These are phyloP conservation scores for Meta bourneti DNA, from an alignment of 2,888 invertebrate species.

Conservation along the genomic window DNA sequence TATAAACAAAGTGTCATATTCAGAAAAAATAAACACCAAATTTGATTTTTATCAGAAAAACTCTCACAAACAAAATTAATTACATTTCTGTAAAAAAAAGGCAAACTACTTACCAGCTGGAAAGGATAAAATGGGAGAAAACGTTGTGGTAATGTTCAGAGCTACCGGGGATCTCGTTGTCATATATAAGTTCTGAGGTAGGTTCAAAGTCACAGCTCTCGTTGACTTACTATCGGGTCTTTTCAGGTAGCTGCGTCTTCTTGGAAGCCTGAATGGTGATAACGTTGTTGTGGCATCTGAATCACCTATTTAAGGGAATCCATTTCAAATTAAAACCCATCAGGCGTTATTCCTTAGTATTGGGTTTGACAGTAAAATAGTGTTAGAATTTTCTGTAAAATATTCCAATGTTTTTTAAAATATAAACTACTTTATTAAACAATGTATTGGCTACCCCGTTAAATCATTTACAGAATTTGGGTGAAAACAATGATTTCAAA, in stretches of 20 bases:
- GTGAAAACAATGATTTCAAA: too few relatives aligned
- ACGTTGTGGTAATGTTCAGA: constrained; percentile 36
- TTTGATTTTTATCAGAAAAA: too few relatives aligned
- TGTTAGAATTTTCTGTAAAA: neutral
- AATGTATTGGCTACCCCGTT: too few relatives aligned
- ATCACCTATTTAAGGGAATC: constrained; percentile 46
- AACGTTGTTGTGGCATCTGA: constrained; percentile 63
- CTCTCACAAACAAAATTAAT: too few relatives aligned
- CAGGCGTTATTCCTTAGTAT: neutral
- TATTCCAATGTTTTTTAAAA: too few relatives aligned
- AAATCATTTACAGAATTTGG: too few relatives aligned
- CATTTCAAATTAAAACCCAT: neutral
- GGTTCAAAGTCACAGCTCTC: constrained; percentile 72
- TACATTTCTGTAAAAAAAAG: too few relatives aligned
- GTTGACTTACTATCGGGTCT: constrained; percentile 76
- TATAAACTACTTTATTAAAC: too few relatives aligned
- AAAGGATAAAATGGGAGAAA: neutral
- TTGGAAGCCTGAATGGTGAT: constrained; percentile 76
- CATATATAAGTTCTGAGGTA: constrained; percentile 73
- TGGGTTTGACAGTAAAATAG: neutral
- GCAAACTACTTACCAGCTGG: too few relatives aligned
- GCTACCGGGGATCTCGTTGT: constrained; percentile 71
- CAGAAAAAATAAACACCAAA: too few relatives aligned
- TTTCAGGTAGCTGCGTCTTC: constrained; percentile 72
- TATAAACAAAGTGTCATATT: too few relatives aligned